Evolutionary conservation across 1,140 invertebrate genomes (phyloP), one percentile per base, ranked within the genome.

Genomic region (Panonychus citri): DNA sequence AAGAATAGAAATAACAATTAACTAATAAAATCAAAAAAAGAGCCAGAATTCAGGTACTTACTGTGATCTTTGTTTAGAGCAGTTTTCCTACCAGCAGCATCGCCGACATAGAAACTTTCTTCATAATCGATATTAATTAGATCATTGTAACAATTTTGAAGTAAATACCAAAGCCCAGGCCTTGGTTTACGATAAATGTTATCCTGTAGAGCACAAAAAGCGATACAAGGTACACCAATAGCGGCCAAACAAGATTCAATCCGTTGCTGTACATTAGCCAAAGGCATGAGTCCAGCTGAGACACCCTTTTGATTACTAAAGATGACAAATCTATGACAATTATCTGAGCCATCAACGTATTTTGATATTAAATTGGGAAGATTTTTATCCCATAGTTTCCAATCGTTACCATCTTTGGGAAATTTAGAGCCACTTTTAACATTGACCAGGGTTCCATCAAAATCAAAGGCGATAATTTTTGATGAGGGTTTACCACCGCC

Each of bases 261-360:
- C 42, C 58, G 30, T 43, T 55, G 30, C 42, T 62, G 26, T 21
- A 62, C 42, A n/a, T 60, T 25, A 19, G 56, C 39, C 1, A 59
- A 17, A 21, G 28, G 46, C 15, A 55, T 26, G n/a, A 34, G 53
- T 15, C 55, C 55, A n/a, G 37, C 52, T 15, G 43, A 48, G 10
- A 62, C 30, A 17, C 61, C 61, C 30, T 49, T 26, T 53, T 62
- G 61, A 48, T 62, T 62, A 3, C 57, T 59, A 27, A 62, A 56
- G 5, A 62, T 53, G 7, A 62, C 61, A 57, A 62, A 57, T 30
- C 57, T 42, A 49, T 59, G 53, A 12, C 30, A 5, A 34, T n/a
- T n/a, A n/a, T n/a, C n/a, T n/a, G n/a, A n/a, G 5, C 21, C 17
- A 30, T 60, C 28, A 24, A 24, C n/a, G 2, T 21, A 24, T 15